phyloP scores from a whole-genome alignment of 2,888 invertebrate genomes.

The Steinernema carpocapsae region DNA sequence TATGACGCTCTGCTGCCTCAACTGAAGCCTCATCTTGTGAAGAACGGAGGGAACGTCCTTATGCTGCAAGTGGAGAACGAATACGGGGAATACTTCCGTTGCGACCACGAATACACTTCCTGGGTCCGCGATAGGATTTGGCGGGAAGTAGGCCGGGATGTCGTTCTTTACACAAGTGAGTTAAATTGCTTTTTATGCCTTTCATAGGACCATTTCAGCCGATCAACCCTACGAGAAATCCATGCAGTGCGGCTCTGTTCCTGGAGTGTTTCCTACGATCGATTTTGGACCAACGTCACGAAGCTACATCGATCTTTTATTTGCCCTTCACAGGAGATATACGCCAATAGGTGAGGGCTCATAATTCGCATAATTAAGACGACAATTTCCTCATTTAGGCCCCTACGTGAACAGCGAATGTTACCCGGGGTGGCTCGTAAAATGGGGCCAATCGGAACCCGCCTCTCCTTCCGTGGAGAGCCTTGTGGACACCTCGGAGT shows the following conservation, averaged over 20 bases:
- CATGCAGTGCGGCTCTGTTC: slow-evolving; percentile 77
- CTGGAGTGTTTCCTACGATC: slow-evolving; percentile 78
- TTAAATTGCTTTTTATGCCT: background rate
- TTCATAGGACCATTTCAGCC: slow-evolving; percentile 73
- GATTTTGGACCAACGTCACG: slow-evolving; percentile 67
- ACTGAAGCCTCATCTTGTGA: slow-evolving; percentile 35
- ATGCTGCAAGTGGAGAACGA: slow-evolving; percentile 75
- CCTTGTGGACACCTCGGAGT: slow-evolving; percentile 45
- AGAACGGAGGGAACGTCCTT: slow-evolving; percentile 71
- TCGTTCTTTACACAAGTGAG: slow-evolving; percentile 77
- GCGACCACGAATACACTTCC: slow-evolving; percentile 77
- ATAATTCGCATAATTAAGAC: background rate
- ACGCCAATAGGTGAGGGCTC: slow-evolving; percentile 41
- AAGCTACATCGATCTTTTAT: slow-evolving; percentile 49
- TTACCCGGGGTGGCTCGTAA: slow-evolving; percentile 89
- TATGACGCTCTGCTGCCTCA: background rate
- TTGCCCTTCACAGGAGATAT: slow-evolving; percentile 71
- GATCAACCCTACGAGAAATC: slow-evolving; percentile 76
- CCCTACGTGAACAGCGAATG: slow-evolving; percentile 82
- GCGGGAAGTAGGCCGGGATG: slow-evolving; percentile 75
- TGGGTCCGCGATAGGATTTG: slow-evolving; percentile 77
- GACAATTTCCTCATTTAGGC: slow-evolving; percentile 72
- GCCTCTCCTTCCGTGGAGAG: slow-evolving; percentile 40
- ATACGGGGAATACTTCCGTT: slow-evolving; percentile 71
- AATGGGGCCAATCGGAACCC: slow-evolving; percentile 76